Conservation (phyloP, 2,888 invertebrate species). For the Caenorhabditis virilis region DNA sequence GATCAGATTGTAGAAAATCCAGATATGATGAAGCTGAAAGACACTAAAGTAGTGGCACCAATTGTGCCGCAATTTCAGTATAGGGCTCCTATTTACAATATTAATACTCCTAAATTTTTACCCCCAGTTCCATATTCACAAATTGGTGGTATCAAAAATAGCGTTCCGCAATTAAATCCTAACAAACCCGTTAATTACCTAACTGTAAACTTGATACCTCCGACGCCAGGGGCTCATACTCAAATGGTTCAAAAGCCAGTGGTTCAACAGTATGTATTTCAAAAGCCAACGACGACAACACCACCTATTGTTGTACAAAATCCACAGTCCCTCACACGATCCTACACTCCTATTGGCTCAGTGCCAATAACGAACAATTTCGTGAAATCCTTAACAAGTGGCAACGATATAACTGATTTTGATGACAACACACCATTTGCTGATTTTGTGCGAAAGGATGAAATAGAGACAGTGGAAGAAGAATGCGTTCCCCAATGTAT, state of each 20-base stretch:
- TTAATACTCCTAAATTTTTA: too few relatives aligned
- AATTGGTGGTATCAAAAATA: too few relatives aligned
- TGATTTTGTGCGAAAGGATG: constrained; percentile 13
- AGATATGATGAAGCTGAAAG: constrained; percentile 8
- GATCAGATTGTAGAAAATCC: constrained; percentile 16
- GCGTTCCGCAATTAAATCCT: constrained; percentile 9
- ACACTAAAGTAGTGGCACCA: not conserved
- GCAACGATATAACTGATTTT: not conserved
- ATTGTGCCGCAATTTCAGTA: too few relatives aligned
- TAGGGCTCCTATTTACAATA: not conserved
- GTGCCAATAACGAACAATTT: not conserved
- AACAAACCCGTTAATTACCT: constrained; percentile 16
- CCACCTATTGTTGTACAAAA: too few relatives aligned
- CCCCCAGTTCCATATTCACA: too few relatives aligned
- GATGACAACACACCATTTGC: constrained; percentile 31
- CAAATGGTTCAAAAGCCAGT: not conserved
- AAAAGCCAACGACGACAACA: constrained; percentile 8
- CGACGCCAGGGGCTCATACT: too few relatives aligned
- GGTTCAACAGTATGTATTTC: not conserved
- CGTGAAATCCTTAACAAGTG: not conserved
- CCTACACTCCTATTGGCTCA: not conserved
- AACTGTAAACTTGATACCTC: constrained; percentile 18
- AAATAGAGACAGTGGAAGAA: constrained; percentile 12
- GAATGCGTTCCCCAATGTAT: constrained; percentile 27
- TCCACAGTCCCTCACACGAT: constrained; percentile 4